phyloP scores from a whole-genome alignment of 2,797 vertebrate species.

The Acipenser ruthenus region DNA sequence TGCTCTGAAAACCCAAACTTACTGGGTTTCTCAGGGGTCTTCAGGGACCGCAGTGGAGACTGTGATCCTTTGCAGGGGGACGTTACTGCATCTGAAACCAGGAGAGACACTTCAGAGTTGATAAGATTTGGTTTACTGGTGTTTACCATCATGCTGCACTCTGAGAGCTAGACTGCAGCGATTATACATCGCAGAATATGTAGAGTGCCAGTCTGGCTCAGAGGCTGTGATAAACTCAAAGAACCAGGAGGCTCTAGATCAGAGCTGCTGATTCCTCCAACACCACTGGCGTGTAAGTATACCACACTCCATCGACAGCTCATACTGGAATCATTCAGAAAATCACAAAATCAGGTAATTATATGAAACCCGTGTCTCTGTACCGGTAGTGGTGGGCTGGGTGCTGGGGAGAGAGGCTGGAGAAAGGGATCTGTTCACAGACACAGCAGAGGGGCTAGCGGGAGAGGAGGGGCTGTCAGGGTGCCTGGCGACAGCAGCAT shows the following conservation, averaged over 20 bases:
- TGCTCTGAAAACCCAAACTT: constrained; percentile 26
- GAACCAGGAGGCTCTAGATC: neutral
- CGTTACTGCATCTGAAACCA: constrained; percentile 3
- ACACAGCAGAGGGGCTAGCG: constrained; percentile 48
- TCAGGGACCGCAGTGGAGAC: constrained; percentile 14
- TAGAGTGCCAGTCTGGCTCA: no score
- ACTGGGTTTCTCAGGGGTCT: constrained; percentile 43
- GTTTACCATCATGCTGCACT: no score
- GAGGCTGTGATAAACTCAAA: neutral
- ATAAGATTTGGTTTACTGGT: no score
- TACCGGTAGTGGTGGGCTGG: constrained; percentile 38
- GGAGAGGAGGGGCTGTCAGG: constrained; percentile 42
- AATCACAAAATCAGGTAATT: neutral
- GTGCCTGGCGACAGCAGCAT: constrained; percentile 30
- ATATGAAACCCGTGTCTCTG: neutral
- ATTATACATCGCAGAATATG: no score
- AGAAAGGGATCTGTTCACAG: constrained; percentile 32
- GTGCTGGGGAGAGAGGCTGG: constrained; percentile 17
- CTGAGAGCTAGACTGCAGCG: no score
- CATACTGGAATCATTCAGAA: neutral
- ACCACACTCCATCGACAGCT: neutral
- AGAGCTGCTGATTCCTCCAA: no score
- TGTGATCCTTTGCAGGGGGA: constrained; percentile 8
- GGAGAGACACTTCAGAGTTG: no score
- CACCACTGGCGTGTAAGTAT: neutral